Evolutionary conservation across 2,113 vertebrate species (phyloP).

Genomic region (Rhinichthys klamathensis): DNA sequence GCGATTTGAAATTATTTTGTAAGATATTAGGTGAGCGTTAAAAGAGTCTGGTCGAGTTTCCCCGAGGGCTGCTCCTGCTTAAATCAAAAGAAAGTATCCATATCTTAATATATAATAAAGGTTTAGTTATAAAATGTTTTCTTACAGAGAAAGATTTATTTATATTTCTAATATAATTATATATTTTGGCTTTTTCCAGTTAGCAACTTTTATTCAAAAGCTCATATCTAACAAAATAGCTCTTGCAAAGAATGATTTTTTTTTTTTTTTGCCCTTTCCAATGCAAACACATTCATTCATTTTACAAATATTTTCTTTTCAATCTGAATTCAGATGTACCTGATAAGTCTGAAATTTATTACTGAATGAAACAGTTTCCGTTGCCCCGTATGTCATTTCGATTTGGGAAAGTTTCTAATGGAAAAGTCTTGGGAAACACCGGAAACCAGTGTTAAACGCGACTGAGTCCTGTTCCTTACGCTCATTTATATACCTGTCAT

Average conservation of each 20-base stretch:
- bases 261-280: neutral
- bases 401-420: neutral
- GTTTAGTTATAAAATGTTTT: conserved; percentile 63
- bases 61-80: neutral
- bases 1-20: neutral
- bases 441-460: neutral
- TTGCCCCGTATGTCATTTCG: neutral
- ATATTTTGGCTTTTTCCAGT: conserved; percentile 63
- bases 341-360: neutral
- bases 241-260: neutral
- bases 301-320: neutral
- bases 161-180: conserved; percentile 74
- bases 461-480: neutral
- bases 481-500: conserved; percentile 15
- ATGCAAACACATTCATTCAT: neutral
- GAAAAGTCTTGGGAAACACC: neutral
- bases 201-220: conserved; percentile 49
- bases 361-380: neutral
- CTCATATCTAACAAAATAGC: conserved; percentile 39
- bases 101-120: conserved; percentile 43
- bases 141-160: conserved; percentile 64
- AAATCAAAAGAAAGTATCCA: conserved; percentile 19
- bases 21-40: neutral
- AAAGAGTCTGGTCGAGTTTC: neutral
- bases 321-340: neutral